Percentiles rank a stretch among this genome's conserved stretches.
Conservation (phyloP, 1,140 invertebrate genomes). For the Cherax destructor region DNA sequence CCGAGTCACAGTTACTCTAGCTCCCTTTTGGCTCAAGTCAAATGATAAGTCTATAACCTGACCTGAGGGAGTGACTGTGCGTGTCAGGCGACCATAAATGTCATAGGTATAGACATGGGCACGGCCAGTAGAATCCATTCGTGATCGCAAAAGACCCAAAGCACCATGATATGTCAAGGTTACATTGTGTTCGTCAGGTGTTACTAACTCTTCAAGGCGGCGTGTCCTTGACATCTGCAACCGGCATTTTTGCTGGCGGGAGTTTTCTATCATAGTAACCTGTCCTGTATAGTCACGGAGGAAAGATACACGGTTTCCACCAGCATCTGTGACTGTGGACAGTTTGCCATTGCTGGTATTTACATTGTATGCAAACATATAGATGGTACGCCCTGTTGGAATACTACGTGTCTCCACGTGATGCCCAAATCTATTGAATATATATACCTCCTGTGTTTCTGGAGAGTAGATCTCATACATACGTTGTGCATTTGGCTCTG, state of each 20-base stretch:
- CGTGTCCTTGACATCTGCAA: conserved; percentile 83
- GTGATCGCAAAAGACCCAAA: conserved; percentile 90
- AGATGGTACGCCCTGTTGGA: conserved; percentile 92
- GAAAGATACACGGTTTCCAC: conserved; percentile 94
- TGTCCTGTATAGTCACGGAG: conserved; percentile 84
- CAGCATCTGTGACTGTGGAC: conserved; percentile 92
- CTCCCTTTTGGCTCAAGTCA: conserved; percentile 91
- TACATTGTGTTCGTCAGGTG: conserved; percentile 70
- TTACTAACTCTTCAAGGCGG: conserved; percentile 79
- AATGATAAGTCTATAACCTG: conserved; percentile 90
- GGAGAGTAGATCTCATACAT: conserved; percentile 97
- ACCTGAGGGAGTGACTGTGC: conserved; percentile 93
- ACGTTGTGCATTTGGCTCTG: conserved; percentile 84
- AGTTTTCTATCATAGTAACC: conserved; percentile 81
- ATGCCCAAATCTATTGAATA: conserved; percentile 97
- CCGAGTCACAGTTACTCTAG: conserved; percentile 88
- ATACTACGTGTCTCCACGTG: conserved; percentile 95
- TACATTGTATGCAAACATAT: conserved; percentile 95
- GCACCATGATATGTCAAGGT: conserved; percentile 93
- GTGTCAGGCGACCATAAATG: conserved; percentile 92
- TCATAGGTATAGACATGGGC: conserved; percentile 97
- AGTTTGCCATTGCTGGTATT: conserved; percentile 97
- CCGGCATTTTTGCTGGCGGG: conserved; percentile 93
- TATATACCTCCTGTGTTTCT: conserved; percentile 95
- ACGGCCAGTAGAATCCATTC: conserved; percentile 91